phyloP scores from a whole-genome alignment of 2,797 vertebrate genomes.

The Chelmon rostratus region DNA sequence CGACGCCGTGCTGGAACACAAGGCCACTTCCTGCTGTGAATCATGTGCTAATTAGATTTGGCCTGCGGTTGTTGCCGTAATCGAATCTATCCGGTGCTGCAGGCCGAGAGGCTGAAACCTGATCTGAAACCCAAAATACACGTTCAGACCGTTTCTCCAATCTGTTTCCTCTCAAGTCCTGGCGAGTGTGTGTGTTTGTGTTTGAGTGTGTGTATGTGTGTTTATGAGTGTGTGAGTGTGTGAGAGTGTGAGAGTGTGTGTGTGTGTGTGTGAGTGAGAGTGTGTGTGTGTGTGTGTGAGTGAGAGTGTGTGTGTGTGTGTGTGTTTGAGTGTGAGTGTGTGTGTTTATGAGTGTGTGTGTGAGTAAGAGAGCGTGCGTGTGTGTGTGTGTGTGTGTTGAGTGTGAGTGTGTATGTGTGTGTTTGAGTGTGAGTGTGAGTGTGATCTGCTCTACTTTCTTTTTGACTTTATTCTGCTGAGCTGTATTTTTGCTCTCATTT shows the following conservation, averaged over 20 bases:
- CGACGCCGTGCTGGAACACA: slow-evolving; percentile 61
- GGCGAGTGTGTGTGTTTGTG: slow-evolving; percentile 51
- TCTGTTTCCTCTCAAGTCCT: slow-evolving; percentile 73
- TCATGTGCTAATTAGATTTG: slow-evolving; percentile 82
- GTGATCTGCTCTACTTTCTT: not conserved
- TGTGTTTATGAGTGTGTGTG: too few species aligned
- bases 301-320: not conserved
- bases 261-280: too few species aligned
- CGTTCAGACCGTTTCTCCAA: slow-evolving; percentile 58
- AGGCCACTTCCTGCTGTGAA: slow-evolving; percentile 75
- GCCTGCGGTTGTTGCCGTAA: slow-evolving; percentile 74
- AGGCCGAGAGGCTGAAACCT: slow-evolving; percentile 68
- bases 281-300: too few species aligned
- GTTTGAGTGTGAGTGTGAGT: too few species aligned
- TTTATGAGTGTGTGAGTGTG: too few species aligned
- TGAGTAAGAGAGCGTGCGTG: too few species aligned
- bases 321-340: slow-evolving; percentile 33
- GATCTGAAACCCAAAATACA: slow-evolving; percentile 74
- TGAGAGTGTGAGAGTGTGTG: too few species aligned
- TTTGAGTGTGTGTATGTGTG: slow-evolving; percentile 26
- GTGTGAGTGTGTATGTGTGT: too few species aligned
- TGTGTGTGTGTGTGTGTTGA: too few species aligned
- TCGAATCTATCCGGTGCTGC: slow-evolving; percentile 79
- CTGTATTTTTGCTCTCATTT: not conserved
- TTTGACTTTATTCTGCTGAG: too few species aligned